Evolutionary conservation across 2,888 invertebrate species (phyloP).

Genomic region (Diplolepis rosae): DNA sequence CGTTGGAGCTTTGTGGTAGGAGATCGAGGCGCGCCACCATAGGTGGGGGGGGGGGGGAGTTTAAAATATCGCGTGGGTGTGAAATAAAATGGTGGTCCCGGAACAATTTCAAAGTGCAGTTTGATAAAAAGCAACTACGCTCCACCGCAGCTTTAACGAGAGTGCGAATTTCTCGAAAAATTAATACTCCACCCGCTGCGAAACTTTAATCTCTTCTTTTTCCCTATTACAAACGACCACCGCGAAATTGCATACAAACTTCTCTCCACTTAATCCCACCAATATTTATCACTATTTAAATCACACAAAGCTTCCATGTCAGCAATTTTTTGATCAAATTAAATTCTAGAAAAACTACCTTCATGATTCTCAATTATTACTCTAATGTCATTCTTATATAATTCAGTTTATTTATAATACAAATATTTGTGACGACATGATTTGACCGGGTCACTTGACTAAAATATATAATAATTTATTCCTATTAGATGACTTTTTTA

Average conservation of each 20-base stretch:
- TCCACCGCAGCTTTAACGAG: slow-evolving; percentile 10
- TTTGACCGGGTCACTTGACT: no score
- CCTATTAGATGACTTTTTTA: no score
- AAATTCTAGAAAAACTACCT: no score
- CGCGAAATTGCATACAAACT: background rate
- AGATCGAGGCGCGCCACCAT: slow-evolving; percentile 38
- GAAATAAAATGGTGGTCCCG: slow-evolving; percentile 68
- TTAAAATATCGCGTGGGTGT: slow-evolving; percentile 69
- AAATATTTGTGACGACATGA: no score
- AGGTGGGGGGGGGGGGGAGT: slow-evolving; percentile 43
- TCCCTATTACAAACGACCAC: background rate
- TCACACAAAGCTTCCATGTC: background rate
- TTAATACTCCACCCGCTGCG: background rate
- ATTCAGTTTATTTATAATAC: no score
- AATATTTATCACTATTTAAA: background rate
- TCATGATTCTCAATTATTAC: no score
- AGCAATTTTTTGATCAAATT: no score
- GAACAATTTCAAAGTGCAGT: slow-evolving; percentile 46
- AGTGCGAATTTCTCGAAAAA: slow-evolving; percentile 16
- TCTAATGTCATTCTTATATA: no score
- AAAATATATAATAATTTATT: no score
- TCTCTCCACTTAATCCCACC: background rate
- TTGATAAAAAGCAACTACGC: slow-evolving; percentile 52
- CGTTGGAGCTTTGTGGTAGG: slow-evolving; percentile 59
- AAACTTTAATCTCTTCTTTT: background rate